Evolutionary conservation across 30 jellyfish, hydroid and myxozoan genomes (phyloP).

Genomic region (Pelagia noctiluca): DNA sequence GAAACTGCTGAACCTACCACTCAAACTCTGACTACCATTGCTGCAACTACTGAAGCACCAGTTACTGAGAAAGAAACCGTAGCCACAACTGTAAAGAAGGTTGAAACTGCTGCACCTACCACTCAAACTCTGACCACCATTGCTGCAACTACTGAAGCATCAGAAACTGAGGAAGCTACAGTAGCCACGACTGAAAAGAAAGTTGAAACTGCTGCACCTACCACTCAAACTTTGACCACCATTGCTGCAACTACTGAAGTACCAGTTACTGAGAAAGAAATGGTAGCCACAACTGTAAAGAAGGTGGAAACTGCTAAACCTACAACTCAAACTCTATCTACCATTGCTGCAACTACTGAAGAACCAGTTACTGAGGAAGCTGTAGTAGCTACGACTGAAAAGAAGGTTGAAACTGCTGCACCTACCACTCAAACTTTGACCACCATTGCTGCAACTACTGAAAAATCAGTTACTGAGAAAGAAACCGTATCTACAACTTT

Average conservation of each 20-base stretch:
- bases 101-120: constrained; percentile 6
- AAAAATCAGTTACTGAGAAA: not conserved
- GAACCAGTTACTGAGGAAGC: not conserved
- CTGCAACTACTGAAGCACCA: constrained; percentile 10
- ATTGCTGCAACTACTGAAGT: not conserved
- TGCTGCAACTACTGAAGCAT: not conserved
- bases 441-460: not conserved
- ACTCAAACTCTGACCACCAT: not conserved
- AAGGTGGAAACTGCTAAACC: not conserved
- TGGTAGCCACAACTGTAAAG: not conserved
- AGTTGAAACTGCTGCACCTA: too few relatives aligned
- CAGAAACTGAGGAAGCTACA: not conserved
- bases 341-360: not conserved
- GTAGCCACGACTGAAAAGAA: not conserved
- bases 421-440: not conserved
- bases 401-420: not conserved
- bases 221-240: not conserved
- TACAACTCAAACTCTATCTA: not conserved
- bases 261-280: not conserved
- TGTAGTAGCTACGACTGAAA: not conserved
- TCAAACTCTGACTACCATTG: not conserved
- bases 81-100: constrained; percentile 4
- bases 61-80: not conserved
- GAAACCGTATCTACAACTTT: not conserved
- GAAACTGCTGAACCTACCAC: not conserved